A percentile compares a stretch with the other conserved stretches of the same genome.
Conservation (phyloP, 2,888 invertebrate species). For the Bugula neritina region DNA sequence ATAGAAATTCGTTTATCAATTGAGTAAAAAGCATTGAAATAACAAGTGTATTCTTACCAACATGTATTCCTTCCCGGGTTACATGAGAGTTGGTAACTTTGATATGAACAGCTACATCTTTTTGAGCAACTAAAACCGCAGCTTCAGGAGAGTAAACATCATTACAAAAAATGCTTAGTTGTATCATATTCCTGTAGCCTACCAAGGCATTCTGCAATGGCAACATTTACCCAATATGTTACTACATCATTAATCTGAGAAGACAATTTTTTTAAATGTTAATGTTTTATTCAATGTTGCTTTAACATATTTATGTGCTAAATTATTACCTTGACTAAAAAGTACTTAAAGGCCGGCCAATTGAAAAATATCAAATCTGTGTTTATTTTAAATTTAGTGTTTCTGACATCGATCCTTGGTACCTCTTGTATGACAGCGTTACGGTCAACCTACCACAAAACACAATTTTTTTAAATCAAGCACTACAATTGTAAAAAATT, state of each 20-base stretch:
- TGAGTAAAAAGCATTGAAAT: no score
- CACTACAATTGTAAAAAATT: not conserved
- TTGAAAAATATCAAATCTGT: not conserved
- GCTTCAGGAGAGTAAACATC: not conserved
- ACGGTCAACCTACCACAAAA: not conserved
- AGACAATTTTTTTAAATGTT: no score
- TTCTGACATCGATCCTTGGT: not conserved
- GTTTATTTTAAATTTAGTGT: conserved; percentile 3
- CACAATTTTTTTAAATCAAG: not conserved
- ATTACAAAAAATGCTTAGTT: conserved; percentile 4
- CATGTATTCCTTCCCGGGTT: not conserved
- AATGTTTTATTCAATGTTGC: no score
- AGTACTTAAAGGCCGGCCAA: not conserved
- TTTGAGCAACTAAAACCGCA: not conserved
- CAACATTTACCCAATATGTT: no score
- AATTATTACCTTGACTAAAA: no score
- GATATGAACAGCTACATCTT: not conserved
- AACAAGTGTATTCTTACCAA: conserved; percentile 6
- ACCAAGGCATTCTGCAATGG: not conserved
- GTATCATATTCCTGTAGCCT: conserved; percentile 12
- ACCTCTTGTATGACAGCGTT: not conserved
- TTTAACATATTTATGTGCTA: no score
- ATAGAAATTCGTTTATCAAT: no score
- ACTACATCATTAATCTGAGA: no score
- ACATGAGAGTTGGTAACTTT: not conserved